These are phyloP conservation scores for Listrodromus nycthemerus DNA, from an alignment of 2,888 invertebrate species.

Conservation along the genomic window DNA sequence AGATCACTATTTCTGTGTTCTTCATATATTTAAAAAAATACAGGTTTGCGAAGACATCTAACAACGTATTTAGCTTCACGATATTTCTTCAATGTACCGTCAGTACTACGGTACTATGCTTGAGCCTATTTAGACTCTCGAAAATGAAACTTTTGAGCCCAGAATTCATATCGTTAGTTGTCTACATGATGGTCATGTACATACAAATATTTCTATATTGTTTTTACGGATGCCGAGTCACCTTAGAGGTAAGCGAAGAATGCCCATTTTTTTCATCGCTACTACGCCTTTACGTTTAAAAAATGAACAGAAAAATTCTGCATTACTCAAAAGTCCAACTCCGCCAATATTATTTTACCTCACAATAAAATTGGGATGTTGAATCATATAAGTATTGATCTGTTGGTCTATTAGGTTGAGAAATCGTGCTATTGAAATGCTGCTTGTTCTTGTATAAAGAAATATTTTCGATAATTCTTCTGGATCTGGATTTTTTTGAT, in stretches of 20 bases:
- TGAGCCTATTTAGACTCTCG: constrained; percentile 68
- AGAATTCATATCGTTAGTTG: constrained; percentile 57
- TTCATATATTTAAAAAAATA: not conserved
- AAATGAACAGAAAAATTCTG: not conserved
- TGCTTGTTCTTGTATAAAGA: not conserved
- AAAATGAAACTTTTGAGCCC: constrained; percentile 61
- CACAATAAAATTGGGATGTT: no score
- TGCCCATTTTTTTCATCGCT: not conserved
- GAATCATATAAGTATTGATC: no score
- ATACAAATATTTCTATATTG: constrained; percentile 70
- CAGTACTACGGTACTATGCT: constrained; percentile 69
- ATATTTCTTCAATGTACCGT: constrained; percentile 67
- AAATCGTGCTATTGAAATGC: not conserved
- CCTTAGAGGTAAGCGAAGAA: constrained; percentile 5
- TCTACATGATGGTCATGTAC: constrained; percentile 68
- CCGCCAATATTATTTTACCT: not conserved
- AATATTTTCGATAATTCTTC: not conserved
- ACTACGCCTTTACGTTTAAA: not conserved
- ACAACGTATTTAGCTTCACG: constrained; percentile 64
- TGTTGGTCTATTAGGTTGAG: not conserved
- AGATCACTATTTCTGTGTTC: not conserved
- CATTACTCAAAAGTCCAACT: not conserved
- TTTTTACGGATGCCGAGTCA: constrained; percentile 49
- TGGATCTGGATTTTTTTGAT: no score
- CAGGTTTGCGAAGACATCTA: constrained; percentile 64